phyloP scores from a whole-genome alignment of 2,113 vertebrate genomes.

The Lycocorax pyrrhopterus region DNA sequence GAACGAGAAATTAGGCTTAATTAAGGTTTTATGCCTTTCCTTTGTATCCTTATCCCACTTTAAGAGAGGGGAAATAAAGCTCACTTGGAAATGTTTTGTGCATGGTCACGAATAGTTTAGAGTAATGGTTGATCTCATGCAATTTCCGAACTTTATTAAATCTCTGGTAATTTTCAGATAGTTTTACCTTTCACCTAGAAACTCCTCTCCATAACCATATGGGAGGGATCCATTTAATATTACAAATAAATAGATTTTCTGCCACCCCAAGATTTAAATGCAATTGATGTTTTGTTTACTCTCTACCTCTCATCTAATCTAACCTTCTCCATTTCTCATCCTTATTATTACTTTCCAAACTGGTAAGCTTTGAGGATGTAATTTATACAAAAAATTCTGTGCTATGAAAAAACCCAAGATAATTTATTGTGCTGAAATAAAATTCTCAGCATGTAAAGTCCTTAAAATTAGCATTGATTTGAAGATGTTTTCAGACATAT shows the following conservation, averaged over 20 bases:
- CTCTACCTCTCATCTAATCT: neutral
- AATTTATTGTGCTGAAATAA: neutral
- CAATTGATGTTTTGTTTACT: neutral
- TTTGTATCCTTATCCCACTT: neutral
- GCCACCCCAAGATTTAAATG: neutral
- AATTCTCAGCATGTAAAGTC: neutral
- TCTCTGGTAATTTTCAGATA: neutral
- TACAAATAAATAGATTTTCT: neutral
- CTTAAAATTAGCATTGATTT: neutral
- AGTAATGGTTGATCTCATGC: neutral
- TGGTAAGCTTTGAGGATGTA: neutral
- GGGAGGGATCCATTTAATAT: neutral
- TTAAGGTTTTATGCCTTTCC: neutral
- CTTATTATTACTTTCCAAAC: neutral
- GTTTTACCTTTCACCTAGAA: slow-evolving; percentile 14
- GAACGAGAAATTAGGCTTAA: neutral
- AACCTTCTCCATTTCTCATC: neutral
- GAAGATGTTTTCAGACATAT: neutral
- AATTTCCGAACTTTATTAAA: slow-evolving; percentile 10
- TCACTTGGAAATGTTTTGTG: neutral
- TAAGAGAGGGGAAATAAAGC: neutral
- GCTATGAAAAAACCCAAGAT: neutral
- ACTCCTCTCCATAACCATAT: neutral
- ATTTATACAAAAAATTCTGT: neutral
- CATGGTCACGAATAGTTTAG: neutral